Conservation (phyloP, 37 sponge, comb jelly and placozoan genomes). For the Haliclona indistincta region DNA sequence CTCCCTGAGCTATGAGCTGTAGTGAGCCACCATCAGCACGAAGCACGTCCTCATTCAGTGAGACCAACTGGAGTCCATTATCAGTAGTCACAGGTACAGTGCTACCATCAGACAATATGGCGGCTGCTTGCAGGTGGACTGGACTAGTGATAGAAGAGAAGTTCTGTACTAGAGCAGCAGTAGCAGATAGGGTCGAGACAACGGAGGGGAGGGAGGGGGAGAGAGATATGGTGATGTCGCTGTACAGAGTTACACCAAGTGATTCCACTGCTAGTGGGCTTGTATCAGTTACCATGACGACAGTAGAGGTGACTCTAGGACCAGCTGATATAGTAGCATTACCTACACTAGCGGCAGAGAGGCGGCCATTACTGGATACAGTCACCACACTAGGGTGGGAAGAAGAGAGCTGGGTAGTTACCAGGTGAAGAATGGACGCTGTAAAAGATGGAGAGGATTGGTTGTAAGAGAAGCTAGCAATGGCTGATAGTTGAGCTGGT, state of each 20-base stretch:
- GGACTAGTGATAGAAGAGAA: constrained; percentile 16
- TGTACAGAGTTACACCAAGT: constrained; percentile 47
- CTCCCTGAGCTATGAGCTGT: constrained; percentile 22
- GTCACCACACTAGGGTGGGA: constrained; percentile 26
- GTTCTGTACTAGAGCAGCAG: constrained; percentile 11
- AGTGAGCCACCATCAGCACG: background rate
- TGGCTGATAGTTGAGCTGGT: constrained; percentile 16
- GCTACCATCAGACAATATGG: constrained; percentile 47
- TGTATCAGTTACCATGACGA: constrained; percentile 15
- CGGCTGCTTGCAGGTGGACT: constrained; percentile 25
- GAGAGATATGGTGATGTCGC: constrained; percentile 16
- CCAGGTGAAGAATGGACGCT: constrained; percentile 33
- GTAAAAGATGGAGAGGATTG: constrained; percentile 20
- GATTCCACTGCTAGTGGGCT: constrained; percentile 5
- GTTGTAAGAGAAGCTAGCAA: constrained; percentile 47
- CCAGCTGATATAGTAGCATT: constrained; percentile 43
- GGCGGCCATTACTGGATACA: constrained; percentile 7
- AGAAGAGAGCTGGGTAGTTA: constrained; percentile 13
- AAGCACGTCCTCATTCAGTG: constrained; percentile 39
- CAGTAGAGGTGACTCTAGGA: constrained; percentile 12
- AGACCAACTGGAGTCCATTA: constrained; percentile 14
- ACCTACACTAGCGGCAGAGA: constrained; percentile 37
- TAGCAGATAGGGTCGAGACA: constrained; percentile 16
- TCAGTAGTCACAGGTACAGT: constrained; percentile 6
- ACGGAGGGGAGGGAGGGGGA: constrained; percentile 17